Percentiles rank a stretch among this genome's conserved stretches.
These are phyloP conservation scores for Phylloscopus trochiloides DNA, from an alignment of 2,113 vertebrate species.

Conservation along the genomic window DNA sequence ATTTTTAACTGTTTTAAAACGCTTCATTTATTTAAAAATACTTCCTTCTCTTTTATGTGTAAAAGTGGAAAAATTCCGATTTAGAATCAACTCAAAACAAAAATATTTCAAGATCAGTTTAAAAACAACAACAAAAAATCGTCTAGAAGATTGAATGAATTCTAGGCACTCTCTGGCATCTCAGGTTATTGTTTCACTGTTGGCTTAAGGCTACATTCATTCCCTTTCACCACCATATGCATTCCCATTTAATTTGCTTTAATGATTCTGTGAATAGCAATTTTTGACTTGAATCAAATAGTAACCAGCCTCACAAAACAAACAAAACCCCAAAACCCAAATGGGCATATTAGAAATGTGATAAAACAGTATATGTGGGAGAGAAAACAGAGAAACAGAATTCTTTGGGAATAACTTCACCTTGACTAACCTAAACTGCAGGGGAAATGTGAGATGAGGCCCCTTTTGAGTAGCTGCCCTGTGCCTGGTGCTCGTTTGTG, in stretches of 20 bases:
- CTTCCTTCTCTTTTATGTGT: not conserved
- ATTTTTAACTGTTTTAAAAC: not conserved
- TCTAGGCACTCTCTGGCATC: not conserved
- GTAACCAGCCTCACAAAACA: not conserved
- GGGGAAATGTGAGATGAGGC: not conserved
- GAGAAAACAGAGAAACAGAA: not conserved
- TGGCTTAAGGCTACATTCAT: not conserved
- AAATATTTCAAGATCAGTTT: not conserved
- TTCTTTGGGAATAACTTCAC: not conserved
- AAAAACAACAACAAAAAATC: not conserved
- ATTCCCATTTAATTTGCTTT: constrained; percentile 13
- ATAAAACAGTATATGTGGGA: not conserved
- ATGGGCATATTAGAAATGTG: not conserved
- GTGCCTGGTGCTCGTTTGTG: not conserved
- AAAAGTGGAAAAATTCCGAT: not conserved
- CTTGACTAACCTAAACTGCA: not conserved
- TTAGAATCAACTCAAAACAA: not conserved
- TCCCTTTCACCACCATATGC: not conserved
- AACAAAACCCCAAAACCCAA: not conserved
- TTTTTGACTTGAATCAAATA: not conserved
- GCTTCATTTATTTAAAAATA: not conserved
- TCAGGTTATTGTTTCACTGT: not conserved
- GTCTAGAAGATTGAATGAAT: not conserved
- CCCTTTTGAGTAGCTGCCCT: not conserved
- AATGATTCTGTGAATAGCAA: not conserved